A percentile compares a stretch with the other conserved stretches of the same genome.
Conservation (phyloP, 2,888 invertebrate species). For the Aphidoletes aphidimyza region DNA sequence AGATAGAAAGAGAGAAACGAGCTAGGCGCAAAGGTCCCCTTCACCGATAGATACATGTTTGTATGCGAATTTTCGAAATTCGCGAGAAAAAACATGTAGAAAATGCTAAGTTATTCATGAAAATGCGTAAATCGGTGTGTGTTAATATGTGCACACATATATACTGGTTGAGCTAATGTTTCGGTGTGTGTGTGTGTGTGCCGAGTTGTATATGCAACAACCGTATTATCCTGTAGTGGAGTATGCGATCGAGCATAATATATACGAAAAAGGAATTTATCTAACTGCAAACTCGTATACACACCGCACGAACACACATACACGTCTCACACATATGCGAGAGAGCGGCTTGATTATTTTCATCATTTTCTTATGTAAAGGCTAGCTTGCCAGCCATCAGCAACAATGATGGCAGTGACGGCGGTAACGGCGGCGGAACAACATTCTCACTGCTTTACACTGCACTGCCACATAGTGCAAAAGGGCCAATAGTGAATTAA, state of each 20-base stretch:
- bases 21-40: background rate
- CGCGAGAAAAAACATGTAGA: constrained; percentile 17
- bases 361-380: constrained; percentile 33
- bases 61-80: background rate
- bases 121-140: constrained; percentile 51
- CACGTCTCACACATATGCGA: background rate
- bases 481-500: constrained; percentile 29
- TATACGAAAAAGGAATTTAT: constrained; percentile 35
- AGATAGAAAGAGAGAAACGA: background rate
- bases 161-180: background rate
- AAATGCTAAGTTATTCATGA: constrained; percentile 49
- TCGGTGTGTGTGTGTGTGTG: background rate
- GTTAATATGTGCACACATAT: background rate
- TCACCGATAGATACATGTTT: background rate
- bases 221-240: constrained; percentile 11
- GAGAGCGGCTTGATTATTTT: constrained; percentile 19
- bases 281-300: background rate
- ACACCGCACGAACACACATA: background rate
- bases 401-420: too few species aligned
- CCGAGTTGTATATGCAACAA: background rate
- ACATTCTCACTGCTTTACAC: background rate
- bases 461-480: background rate
- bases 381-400: constrained; percentile 8
- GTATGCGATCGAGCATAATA: constrained; percentile 7
- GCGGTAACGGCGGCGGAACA: too few species aligned